Evolutionary conservation across 1,140 invertebrate species (phyloP).

Genomic region (Oncopodura yosiiana): DNA sequence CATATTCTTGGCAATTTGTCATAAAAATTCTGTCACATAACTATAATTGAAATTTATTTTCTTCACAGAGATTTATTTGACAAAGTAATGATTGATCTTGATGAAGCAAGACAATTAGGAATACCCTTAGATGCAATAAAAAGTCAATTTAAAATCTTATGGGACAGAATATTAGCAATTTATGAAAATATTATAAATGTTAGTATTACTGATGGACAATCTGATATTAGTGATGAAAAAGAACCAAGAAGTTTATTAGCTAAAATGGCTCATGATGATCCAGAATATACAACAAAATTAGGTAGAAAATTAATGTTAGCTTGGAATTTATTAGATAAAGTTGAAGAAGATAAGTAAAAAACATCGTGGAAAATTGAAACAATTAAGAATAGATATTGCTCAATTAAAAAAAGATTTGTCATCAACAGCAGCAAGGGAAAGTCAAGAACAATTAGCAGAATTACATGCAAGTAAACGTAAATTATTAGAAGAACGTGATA

Average conservation of each 20-base stretch:
- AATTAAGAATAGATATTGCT: conserved; percentile 20
- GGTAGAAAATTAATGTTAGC: conserved; percentile 9
- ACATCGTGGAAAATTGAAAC: conserved; percentile 9
- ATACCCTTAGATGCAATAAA: conserved; percentile 16
- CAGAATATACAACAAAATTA: conserved; percentile 3
- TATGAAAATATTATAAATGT: too few species aligned
- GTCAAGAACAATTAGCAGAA: conserved; percentile 19
- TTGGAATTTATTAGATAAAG: conserved; percentile 16
- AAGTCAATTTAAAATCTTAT: conserved; percentile 14
- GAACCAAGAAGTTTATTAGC: too few species aligned
- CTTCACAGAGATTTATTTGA: conserved; percentile 16
- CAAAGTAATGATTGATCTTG: conserved; percentile 3
- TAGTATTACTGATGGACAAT: too few species aligned
- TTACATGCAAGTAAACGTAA: conserved; percentile 7
- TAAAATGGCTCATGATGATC: conserved; percentile 26
- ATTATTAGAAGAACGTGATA: conserved; percentile 12
- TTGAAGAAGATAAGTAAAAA: conserved; percentile 14
- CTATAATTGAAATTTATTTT: too few species aligned
- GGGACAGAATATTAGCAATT: conserved; percentile 20
- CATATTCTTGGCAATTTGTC: too few species aligned
- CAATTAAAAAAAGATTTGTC: conserved; percentile 18
- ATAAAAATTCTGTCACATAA: too few species aligned
- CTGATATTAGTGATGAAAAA: too few species aligned
- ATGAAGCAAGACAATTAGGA: background rate
- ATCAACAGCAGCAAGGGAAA: conserved; percentile 16